Conservation (phyloP, 2,113 vertebrate species). For the Thunnus maccoyii region DNA sequence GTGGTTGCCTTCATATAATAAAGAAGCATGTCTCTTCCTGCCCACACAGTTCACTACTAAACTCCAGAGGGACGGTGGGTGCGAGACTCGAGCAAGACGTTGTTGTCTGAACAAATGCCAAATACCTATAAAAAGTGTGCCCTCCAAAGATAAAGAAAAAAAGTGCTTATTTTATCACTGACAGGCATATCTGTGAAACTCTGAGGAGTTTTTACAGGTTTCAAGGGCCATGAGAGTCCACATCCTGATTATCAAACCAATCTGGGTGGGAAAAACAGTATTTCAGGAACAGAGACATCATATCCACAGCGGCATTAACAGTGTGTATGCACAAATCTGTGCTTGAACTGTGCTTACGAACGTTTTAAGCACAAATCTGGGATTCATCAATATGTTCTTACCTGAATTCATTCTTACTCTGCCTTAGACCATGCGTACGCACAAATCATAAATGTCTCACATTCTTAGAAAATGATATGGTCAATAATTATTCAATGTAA, state of each 20-base stretch:
- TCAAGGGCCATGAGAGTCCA: conserved; percentile 3
- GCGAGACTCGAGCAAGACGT: conserved; percentile 12
- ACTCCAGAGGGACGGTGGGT: conserved; percentile 39
- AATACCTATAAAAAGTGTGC: conserved; percentile 31
- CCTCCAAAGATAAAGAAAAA: neutral
- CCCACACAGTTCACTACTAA: conserved; percentile 47
- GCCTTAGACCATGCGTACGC: too few species aligned
- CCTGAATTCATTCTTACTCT: too few species aligned
- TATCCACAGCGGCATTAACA: neutral
- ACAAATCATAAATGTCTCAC: too few species aligned
- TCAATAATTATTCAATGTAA: too few species aligned
- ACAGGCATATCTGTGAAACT: neutral
- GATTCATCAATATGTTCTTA: too few species aligned
- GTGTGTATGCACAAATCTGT: too few species aligned
- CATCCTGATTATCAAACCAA: conserved; percentile 35
- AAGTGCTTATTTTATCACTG: conserved; percentile 11
- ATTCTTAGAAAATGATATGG: too few species aligned
- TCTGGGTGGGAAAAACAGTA: neutral
- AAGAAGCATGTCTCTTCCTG: conserved; percentile 48
- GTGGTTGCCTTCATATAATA: conserved; percentile 56
- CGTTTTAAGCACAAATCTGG: too few species aligned
- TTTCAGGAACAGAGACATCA: conserved; percentile 26
- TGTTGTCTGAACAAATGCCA: conserved; percentile 30
- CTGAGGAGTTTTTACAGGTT: neutral
- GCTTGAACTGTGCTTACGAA: too few species aligned